These are phyloP conservation scores for Dipus sagitta DNA, from an alignment of 2,797 vertebrate genomes.

Conservation along the genomic window DNA sequence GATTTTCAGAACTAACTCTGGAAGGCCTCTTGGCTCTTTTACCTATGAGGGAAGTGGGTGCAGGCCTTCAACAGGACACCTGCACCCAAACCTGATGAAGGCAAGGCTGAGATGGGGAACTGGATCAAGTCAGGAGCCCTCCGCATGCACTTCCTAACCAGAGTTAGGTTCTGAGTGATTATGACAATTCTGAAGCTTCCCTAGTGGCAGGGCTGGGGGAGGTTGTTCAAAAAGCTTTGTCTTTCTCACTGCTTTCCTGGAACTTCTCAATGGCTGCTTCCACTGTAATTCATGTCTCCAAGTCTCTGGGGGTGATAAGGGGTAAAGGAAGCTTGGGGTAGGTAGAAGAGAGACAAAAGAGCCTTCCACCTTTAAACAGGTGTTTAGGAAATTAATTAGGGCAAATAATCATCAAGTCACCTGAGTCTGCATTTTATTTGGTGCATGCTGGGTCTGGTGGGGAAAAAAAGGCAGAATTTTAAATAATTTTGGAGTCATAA, in stretches of 20 bases:
- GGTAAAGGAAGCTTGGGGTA: background rate
- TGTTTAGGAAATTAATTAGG: constrained; percentile 87
- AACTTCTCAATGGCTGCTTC: background rate
- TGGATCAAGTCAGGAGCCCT: background rate
- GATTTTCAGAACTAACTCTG: background rate
- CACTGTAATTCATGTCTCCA: background rate
- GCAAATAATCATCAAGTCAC: constrained; percentile 84
- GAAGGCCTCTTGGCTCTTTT: background rate
- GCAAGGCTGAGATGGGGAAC: background rate
- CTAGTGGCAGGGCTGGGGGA: background rate
- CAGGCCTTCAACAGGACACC: background rate
- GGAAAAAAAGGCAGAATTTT: constrained; percentile 78
- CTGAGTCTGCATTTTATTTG: constrained; percentile 79
- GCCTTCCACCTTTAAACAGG: constrained; percentile 37
- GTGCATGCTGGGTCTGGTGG: constrained; percentile 67
- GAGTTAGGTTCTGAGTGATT: background rate
- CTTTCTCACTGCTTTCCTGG: background rate
- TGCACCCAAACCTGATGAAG: background rate
- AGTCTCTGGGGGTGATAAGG: background rate
- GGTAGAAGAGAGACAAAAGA: constrained; percentile 59
- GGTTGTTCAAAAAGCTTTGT: background rate
- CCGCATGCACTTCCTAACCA: background rate
- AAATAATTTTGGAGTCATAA: constrained; percentile 85
- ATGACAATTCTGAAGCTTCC: background rate
- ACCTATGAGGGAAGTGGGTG: background rate